Conservation (phyloP, 1,140 invertebrate species). For the Magallana angulata region DNA sequence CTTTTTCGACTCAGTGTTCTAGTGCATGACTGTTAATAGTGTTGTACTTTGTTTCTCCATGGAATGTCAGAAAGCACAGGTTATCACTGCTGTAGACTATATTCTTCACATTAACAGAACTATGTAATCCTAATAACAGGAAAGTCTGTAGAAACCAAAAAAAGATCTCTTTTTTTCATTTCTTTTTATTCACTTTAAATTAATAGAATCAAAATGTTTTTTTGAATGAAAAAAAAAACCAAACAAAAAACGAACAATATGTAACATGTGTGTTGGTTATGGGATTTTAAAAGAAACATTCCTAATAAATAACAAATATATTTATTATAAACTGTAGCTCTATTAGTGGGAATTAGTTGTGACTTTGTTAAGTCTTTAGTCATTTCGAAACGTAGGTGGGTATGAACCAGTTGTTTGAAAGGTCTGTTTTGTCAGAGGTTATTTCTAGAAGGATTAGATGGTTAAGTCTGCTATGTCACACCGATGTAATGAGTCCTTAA, state of each 20-base stretch:
- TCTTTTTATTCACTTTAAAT: neutral
- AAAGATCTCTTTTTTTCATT: too few relatives aligned
- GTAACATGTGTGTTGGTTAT: neutral
- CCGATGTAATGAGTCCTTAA: neutral
- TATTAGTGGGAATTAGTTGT: neutral
- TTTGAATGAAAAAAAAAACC: neutral
- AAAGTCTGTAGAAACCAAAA: slow-evolving; percentile 4
- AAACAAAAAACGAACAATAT: neutral
- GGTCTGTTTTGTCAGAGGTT: neutral
- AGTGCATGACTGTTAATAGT: slow-evolving; percentile 32
- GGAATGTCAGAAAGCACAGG: slow-evolving; percentile 17
- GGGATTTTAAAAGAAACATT: neutral
- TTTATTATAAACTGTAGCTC: slow-evolving; percentile 3
- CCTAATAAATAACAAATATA: neutral
- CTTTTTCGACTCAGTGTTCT: slow-evolving; percentile 33
- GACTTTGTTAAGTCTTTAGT: neutral
- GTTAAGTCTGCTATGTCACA: neutral
- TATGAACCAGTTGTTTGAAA: too few relatives aligned
- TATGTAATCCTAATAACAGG: slow-evolving; percentile 22
- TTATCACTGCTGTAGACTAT: slow-evolving; percentile 20
- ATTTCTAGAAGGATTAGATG: neutral
- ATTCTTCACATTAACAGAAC: slow-evolving; percentile 17
- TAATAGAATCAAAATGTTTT: neutral
- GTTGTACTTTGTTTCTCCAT: slow-evolving; percentile 29
- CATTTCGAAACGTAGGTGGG: neutral